These are phyloP conservation scores for Lepilemur septentrionalis DNA, from an alignment of 2,797 vertebrate genomes.

Conservation along the genomic window DNA sequence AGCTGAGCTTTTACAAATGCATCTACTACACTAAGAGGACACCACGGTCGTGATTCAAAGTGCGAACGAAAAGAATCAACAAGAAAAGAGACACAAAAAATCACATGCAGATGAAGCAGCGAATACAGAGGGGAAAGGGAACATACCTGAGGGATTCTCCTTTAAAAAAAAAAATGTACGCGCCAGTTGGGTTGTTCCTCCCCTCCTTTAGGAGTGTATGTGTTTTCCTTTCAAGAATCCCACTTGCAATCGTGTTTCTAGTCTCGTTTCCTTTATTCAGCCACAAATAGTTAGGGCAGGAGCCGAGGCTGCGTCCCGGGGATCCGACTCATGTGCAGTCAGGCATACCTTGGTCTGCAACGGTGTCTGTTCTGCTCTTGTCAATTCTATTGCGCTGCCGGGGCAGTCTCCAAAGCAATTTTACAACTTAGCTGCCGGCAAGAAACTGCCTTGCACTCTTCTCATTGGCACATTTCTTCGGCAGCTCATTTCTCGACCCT, in stretches of 20 bases:
- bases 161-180: slow-evolving; percentile 80
- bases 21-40: slow-evolving; percentile 63
- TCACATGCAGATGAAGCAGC: slow-evolving; percentile 51
- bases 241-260: slow-evolving; percentile 72
- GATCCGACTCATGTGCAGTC: slow-evolving; percentile 86
- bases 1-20: slow-evolving; percentile 67
- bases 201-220: slow-evolving; percentile 62
- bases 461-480: slow-evolving; percentile 68
- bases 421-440: slow-evolving; percentile 81
- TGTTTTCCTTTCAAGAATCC: slow-evolving; percentile 68
- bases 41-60: neutral
- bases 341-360: slow-evolving; percentile 82
- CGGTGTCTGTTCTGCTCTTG: slow-evolving; percentile 80
- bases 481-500: slow-evolving; percentile 75
- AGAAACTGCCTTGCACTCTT: slow-evolving; percentile 72
- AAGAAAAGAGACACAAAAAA: slow-evolving; percentile 56
- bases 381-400: slow-evolving; percentile 84
- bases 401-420: slow-evolving; percentile 73
- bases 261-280: slow-evolving; percentile 76
- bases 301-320: slow-evolving; percentile 86
- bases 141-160: slow-evolving; percentile 87
- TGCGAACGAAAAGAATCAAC: slow-evolving; percentile 74
- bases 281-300: slow-evolving; percentile 80
- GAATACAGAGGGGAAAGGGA: slow-evolving; percentile 49
- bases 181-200: slow-evolving; percentile 79